Percentiles rank a stretch among this genome's conserved stretches.
Evolutionary conservation across 2,113 vertebrate genomes (phyloP).

Genomic region (Octodon degus): DNA sequence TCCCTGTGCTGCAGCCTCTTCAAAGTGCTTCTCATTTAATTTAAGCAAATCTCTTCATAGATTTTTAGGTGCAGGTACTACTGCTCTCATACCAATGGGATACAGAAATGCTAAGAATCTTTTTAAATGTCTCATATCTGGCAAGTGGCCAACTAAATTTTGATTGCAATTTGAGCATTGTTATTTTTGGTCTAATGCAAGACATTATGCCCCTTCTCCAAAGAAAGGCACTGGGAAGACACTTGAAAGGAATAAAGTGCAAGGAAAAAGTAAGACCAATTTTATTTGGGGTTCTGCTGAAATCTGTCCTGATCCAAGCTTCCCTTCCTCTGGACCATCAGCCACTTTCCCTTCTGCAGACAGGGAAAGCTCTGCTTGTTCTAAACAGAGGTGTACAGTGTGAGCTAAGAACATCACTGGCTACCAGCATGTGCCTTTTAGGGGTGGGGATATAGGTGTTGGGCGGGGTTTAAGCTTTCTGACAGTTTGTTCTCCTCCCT

Average conservation of each 20-base stretch:
- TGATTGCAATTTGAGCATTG: neutral
- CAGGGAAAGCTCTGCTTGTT: accelerated
- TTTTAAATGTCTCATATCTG: neutral
- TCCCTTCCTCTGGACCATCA: neutral
- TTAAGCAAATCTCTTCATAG: neutral
- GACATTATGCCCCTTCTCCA: neutral
- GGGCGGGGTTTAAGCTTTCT: neutral
- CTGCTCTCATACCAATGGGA: neutral
- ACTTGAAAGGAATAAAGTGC: neutral
- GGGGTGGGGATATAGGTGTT: neutral
- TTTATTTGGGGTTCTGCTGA: neutral
- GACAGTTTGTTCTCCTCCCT: neutral
- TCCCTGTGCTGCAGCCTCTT: neutral
- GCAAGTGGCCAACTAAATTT: neutral
- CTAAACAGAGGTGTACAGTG: neutral
- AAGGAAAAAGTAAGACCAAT: neutral
- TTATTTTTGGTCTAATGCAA: neutral
- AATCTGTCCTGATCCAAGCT: neutral
- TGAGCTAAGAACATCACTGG: neutral
- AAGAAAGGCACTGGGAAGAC: neutral
- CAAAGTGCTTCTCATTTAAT: neutral
- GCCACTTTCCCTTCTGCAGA: neutral
- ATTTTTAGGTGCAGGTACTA: neutral
- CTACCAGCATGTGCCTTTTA: neutral
- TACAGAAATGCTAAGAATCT: neutral